Evolutionary conservation across 37 sponge, comb jelly and placozoan species (phyloP), one percentile per base, ranked within the genome.

Genomic region (Chondrosia reniformis): DNA sequence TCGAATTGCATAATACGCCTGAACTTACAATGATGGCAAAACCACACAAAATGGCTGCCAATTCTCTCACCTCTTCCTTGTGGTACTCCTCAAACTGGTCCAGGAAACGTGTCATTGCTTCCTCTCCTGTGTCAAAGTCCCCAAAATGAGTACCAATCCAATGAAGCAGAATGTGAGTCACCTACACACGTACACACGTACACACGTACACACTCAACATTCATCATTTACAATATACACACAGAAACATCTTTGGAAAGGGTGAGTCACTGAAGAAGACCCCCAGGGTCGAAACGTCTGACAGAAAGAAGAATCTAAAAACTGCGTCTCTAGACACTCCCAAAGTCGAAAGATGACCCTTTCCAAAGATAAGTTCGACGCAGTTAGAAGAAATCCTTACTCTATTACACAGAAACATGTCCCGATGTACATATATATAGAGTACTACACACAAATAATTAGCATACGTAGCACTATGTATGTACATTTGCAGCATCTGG

Each of bases 81-180:
- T 81, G 42, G 4, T 33, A 15, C 33, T 58, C 65, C 55, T 89
- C 85, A 76, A 92, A 92, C 82, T 79, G 79, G 79, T 92, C 88
- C 56, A 92, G 77, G 73, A 92, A 92, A n/a, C 55, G 55, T 8
- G 25, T 63, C 92, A 91, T 91, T 49, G 77, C 52, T 2, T 38
- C 54, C 24, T 40, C 42, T 22, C 75, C 78, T 30, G 72, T 69
- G 72, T 92, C 92, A 66, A 92, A 92, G 69, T 92, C 92, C n/a
- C 88, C 39, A 74, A 79, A 92, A 56, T 92, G 92, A 38, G 84
- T 74, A 31, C 83, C 64, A 21, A 84, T 80, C 92, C 92, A 92
- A 63, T 76, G 63, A 36, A 84, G 78, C n/a, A 87, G 40, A 22
- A 91, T 80, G 71, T 72, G 64, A 1, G 62, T 84, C 31, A 86